Percentiles rank a stretch among this genome's conserved stretches.
These are phyloP conservation scores for Cancer borealis DNA, from an alignment of 2,888 invertebrate species.

Conservation along the genomic window DNA sequence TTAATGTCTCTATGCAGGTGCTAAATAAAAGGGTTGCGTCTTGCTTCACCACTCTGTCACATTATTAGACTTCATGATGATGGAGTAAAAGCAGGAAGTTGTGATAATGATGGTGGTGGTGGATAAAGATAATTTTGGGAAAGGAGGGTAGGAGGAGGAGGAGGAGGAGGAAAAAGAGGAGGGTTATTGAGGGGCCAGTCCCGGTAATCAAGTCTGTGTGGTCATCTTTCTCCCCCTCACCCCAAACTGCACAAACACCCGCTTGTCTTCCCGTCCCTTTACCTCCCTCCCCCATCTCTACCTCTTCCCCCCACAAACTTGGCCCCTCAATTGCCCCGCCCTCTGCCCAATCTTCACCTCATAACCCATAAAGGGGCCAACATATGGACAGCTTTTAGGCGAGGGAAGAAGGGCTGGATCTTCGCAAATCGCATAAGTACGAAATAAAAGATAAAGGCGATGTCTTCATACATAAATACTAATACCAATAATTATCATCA, in stretches of 20 bases:
- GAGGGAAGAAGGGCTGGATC: not conserved
- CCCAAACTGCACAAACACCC: not conserved
- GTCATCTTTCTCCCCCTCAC: not conserved
- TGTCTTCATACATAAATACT: not conserved
- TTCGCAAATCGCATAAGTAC: not conserved
- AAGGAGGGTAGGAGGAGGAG: not conserved
- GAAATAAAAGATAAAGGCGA: not conserved
- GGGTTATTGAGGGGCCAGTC: constrained; percentile 24
- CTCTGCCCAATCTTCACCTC: constrained; percentile 24
- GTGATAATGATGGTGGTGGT: not conserved
- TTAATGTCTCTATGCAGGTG: not conserved
- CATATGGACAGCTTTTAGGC: not conserved
- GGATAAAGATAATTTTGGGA: not conserved
- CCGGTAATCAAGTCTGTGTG: constrained; percentile 10
- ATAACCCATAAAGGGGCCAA: not conserved
- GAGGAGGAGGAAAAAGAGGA: not conserved
- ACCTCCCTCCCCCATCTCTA: not conserved
- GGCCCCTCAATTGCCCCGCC: not conserved
- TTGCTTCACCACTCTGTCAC: not conserved
- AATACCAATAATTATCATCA: not conserved
- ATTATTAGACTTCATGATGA: not conserved
- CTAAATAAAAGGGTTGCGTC: not conserved
- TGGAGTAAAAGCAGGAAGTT: not conserved
- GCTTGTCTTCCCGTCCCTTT: not conserved
- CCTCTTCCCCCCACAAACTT: not conserved